Evolutionary conservation across 2,888 invertebrate genomes (phyloP).

Genomic region (Oscheius sp.): DNA sequence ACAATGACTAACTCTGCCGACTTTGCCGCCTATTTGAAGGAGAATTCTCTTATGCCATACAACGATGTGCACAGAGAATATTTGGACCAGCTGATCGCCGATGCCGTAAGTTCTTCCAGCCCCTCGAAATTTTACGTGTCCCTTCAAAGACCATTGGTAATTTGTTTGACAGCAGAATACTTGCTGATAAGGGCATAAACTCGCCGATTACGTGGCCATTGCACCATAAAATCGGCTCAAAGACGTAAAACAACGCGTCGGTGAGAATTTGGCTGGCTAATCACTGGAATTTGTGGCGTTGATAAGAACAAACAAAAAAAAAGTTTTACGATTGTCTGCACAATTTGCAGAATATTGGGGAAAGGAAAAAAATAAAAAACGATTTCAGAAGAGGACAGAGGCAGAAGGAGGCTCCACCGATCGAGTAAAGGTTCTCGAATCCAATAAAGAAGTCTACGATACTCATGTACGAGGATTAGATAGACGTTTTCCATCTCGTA

Average conservation of each 20-base stretch:
- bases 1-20: not conserved
- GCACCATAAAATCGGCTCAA: too few species aligned
- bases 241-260: too few species aligned
- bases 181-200: not conserved
- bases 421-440: not conserved
- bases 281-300: too few species aligned
- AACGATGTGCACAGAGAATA: slow-evolving; percentile 44
- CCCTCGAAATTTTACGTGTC: too few species aligned
- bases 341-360: too few species aligned
- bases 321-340: too few species aligned
- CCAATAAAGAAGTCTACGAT: not conserved
- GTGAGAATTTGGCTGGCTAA: too few species aligned
- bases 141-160: too few species aligned
- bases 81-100: slow-evolving; percentile 35
- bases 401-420: not conserved
- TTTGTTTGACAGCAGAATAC: not conserved
- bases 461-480: not conserved
- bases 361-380: too few species aligned
- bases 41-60: slow-evolving; percentile 39
- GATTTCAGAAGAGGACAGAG: not conserved
- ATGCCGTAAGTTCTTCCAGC: slow-evolving; percentile 18
- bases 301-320: too few species aligned
- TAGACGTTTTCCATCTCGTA: too few species aligned
- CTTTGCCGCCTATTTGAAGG: slow-evolving; percentile 32
- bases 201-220: not conserved